phyloP scores from a whole-genome alignment of 2,113 vertebrate genomes.

The Ceyx melanurus region DNA sequence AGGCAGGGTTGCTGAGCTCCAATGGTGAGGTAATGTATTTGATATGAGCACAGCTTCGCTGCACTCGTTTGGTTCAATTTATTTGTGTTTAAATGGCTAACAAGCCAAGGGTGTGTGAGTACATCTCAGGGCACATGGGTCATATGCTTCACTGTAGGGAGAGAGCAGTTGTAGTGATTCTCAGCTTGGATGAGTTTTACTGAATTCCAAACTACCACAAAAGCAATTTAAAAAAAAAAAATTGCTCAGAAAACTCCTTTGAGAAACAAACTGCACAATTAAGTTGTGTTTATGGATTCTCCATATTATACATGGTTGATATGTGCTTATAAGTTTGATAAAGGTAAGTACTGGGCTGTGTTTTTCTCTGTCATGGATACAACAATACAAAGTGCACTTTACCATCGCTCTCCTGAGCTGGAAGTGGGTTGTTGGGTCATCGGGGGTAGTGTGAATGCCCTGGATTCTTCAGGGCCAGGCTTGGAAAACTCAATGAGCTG shows the following conservation, averaged over 20 bases:
- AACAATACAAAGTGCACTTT: not conserved
- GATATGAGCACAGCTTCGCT: not conserved
- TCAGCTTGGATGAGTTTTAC: not conserved
- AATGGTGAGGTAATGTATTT: not conserved
- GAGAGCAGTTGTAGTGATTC: not conserved
- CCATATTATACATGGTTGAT: not conserved
- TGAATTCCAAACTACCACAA: not conserved
- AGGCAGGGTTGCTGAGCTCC: not conserved
- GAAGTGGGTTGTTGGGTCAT: not conserved
- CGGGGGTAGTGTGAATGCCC: not conserved
- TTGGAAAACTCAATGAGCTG: not conserved
- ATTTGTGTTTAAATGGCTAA: not conserved
- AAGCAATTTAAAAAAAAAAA: not conserved
- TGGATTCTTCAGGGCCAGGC: not conserved
- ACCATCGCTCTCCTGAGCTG: not conserved
- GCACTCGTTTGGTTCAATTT: not conserved
- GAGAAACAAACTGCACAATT: not conserved
- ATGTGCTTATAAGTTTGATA: not conserved
- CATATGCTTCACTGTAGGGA: not conserved
- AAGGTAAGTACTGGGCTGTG: not conserved
- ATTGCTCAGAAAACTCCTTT: not conserved
- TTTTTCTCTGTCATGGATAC: not conserved
- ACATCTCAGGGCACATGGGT: not conserved
- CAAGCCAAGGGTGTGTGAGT: not conserved
- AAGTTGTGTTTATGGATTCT: not conserved